Conservation (phyloP, 2,888 invertebrate species). For the Eilema sororculum region DNA sequence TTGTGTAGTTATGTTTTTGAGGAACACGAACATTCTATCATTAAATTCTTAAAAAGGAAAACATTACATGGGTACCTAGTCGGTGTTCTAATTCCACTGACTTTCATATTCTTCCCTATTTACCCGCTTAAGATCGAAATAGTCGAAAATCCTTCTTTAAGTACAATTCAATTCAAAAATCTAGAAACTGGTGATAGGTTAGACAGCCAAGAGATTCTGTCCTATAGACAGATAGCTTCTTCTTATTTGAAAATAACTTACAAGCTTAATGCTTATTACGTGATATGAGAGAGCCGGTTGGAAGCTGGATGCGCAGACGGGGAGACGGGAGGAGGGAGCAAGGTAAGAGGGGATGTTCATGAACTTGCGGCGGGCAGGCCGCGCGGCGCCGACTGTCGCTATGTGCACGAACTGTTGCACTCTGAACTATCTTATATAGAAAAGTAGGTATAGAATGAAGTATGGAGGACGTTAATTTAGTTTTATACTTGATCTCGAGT, state of each 20-base stretch:
- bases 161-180: not conserved
- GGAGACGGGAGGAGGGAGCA: slow-evolving; percentile 7
- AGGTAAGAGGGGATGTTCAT: slow-evolving; percentile 53
- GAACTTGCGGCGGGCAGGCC: slow-evolving; percentile 59
- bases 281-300: slow-evolving; percentile 9
- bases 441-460: not conserved
- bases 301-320: slow-evolving; percentile 42
- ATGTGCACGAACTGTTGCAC: slow-evolving; percentile 17
- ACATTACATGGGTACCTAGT: too few relatives aligned
- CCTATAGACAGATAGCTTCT: not conserved
- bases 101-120: too few relatives aligned
- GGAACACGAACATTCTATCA: not conserved
- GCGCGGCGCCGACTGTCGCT: slow-evolving; percentile 42
- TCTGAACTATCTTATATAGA: not conserved
- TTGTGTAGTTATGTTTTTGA: not conserved
- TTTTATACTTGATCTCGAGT: not conserved
- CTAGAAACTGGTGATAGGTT: not conserved
- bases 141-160: not conserved
- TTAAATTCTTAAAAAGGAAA: not conserved
- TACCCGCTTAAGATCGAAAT: too few relatives aligned
- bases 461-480: not conserved
- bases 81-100: too few relatives aligned
- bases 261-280: slow-evolving; percentile 1
- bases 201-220: not conserved
- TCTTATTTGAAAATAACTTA: not conserved